Evolutionary conservation across 1,140 invertebrate species (phyloP).

Genomic region (Melitaea cinxia): DNA sequence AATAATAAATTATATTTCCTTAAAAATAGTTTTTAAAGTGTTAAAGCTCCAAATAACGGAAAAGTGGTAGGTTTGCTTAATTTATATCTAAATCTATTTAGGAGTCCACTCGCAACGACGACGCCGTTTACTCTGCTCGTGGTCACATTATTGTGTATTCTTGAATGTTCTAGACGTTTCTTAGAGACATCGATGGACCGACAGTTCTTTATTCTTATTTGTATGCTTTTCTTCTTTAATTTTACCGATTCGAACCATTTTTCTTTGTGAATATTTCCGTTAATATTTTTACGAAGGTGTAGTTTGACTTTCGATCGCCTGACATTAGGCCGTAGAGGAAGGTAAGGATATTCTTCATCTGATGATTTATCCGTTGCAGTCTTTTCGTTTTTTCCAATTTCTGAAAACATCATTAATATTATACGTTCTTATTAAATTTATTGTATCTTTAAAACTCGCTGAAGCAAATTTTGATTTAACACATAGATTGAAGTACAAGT

Average conservation of each 20-base stretch:
- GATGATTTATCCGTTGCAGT: constrained; percentile 42
- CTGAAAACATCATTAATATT: constrained; percentile 40
- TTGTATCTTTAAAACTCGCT: too few relatives aligned
- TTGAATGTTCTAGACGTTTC: constrained; percentile 23
- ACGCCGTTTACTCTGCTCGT: constrained; percentile 30
- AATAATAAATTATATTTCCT: constrained; percentile 55
- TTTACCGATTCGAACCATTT: constrained; percentile 56
- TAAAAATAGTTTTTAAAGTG: constrained; percentile 54
- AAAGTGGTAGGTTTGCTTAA: constrained; percentile 50
- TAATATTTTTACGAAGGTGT: constrained; percentile 35
- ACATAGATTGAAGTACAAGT: too few relatives aligned
- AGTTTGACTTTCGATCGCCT: constrained; percentile 54
- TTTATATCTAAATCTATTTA: constrained; percentile 71
- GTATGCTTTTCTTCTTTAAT: constrained; percentile 47
- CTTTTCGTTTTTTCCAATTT: constrained; percentile 36
- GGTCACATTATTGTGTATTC: constrained; percentile 29
- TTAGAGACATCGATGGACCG: constrained; percentile 44
- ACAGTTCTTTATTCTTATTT: constrained; percentile 64
- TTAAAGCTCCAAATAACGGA: constrained; percentile 70
- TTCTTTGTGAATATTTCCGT: constrained; percentile 43
- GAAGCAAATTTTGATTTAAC: too few relatives aligned
- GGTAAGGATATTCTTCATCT: constrained; percentile 57
- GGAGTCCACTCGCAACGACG: constrained; percentile 53
- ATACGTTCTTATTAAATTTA: background rate
- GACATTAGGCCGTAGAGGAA: constrained; percentile 47